Percentiles rank a stretch among this genome's conserved stretches.
Conservation (phyloP, 2,797 vertebrate genomes). For the Loriculus beryllinus region DNA sequence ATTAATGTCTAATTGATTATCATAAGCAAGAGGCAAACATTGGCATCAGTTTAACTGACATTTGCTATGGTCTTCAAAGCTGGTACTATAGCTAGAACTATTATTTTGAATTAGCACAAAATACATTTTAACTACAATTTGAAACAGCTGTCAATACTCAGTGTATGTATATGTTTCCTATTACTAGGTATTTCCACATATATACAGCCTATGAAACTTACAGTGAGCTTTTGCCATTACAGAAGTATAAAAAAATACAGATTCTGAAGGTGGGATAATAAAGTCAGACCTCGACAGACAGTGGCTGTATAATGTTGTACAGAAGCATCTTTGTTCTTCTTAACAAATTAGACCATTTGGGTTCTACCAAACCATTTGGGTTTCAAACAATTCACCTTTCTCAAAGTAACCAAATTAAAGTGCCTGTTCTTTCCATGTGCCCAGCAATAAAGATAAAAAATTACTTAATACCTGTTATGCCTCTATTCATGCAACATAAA, state of each 20-base stretch:
- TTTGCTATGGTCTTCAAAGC: background rate
- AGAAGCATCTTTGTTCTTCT: background rate
- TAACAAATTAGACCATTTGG: background rate
- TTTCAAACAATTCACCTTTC: background rate
- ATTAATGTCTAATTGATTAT: conserved; percentile 41
- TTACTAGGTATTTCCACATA: conserved; percentile 56
- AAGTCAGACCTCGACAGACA: background rate
- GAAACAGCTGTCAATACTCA: conserved; percentile 1
- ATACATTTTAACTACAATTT: conserved; percentile 4
- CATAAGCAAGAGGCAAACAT: background rate
- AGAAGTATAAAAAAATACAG: conserved; percentile 20
- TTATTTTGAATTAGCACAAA: conserved; percentile 13
- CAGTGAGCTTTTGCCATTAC: background rate
- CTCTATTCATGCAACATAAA: background rate
- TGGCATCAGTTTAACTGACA: background rate
- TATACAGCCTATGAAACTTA: conserved; percentile 5
- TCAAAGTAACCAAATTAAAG: background rate
- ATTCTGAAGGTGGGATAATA: background rate
- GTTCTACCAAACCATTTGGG: background rate
- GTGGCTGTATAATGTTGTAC: background rate
- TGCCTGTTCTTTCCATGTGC: background rate
- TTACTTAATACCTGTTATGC: background rate
- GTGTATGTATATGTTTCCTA: conserved; percentile 17
- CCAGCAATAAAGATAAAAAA: background rate
- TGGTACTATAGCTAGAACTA: background rate